Evolutionary conservation across 2,113 vertebrate genomes (phyloP).

Genomic region (Oreocharis arfaki): DNA sequence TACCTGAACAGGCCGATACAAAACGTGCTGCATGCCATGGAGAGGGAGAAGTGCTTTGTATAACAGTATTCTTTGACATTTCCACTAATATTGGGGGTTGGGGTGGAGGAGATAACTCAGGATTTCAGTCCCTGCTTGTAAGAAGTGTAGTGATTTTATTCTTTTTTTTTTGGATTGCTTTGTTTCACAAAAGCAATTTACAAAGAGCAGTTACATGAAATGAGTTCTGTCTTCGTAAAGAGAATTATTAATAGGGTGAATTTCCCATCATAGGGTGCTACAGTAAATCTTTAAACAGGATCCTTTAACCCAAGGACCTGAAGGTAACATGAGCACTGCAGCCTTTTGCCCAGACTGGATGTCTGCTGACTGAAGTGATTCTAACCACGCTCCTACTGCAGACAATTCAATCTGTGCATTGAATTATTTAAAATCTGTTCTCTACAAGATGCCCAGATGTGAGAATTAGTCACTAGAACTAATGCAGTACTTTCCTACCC

Average conservation of each 20-base stretch:
- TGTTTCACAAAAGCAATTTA: not conserved
- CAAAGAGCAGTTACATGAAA: not conserved
- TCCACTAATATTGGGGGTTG: not conserved
- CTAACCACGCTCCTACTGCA: constrained; percentile 34
- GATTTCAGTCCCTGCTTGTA: not conserved
- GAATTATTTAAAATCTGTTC: constrained; percentile 60
- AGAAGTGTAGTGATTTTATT: not conserved
- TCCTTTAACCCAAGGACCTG: constrained; percentile 43
- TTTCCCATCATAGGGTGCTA: not conserved
- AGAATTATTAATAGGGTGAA: not conserved
- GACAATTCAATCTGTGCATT: constrained; percentile 16
- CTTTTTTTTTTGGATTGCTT: not conserved
- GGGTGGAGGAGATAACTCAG: not conserved
- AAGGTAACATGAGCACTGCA: constrained; percentile 28
- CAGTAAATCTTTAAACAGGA: constrained; percentile 21
- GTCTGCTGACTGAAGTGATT: constrained; percentile 60
- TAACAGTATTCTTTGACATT: not conserved
- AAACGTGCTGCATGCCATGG: not conserved
- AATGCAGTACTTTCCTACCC: not conserved
- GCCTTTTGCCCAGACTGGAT: constrained; percentile 54
- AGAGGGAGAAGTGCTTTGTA: not conserved
- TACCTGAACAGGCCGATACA: not conserved
- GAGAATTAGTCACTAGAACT: constrained; percentile 3
- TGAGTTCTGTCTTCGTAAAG: not conserved
- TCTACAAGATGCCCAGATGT: not conserved